Base-by-base conservation (phyloP, 2,113 vertebrate species). In the Lepidiolamprologus cunningtoni region DNA sequence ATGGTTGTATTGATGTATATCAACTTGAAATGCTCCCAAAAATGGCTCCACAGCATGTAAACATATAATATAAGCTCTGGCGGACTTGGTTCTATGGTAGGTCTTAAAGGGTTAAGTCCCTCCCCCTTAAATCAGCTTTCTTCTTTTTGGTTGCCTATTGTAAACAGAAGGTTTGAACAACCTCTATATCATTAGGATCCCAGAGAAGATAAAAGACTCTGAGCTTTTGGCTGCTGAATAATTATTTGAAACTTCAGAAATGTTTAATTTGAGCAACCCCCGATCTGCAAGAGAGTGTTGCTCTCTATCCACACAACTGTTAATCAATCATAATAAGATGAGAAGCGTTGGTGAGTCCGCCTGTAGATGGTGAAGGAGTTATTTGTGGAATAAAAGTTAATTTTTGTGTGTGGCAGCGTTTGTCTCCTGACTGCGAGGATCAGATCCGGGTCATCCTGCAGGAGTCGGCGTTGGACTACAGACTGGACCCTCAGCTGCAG, bases 401-500 rank as follows among this genome's bases (percentile, higher is more conserved):
- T 47, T 11, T 47, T 2, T 76, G 23, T 3, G 21, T 80, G 85
- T 80, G 12, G 4, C 71, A 99, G 99, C 98, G 98, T 82, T 96
- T 99, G 31, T 99, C 98, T 80, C 92, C 97, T 19, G 98, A 99
- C 96, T 99, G 99, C 0, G 99, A 99, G 94, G 98, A 98, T 92
- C 99, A 99, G 96, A 99, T 99, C 82, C 96, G 97, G 55, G 95
- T 99, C 53, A 98, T 99, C 86, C 97, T 99, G 88, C 98, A 99
- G 93, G 99, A 99, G 81, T 98, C 99, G 0, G 99, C 99, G 6
- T 96, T 99, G 26, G 99, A 99, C 92, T 99, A 99, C 94, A 97
- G 99, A 53, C 97, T 99, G 23, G 98, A 99, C 89, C 99, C 98
- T 31, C 98, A 99, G 86, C 97, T 99, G 47, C 99, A 99, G 96